A percentile compares a stretch with the other conserved stretches of the same genome.
These are phyloP conservation scores for Simalia tracyae DNA, from an alignment of 2,797 vertebrate genomes.

Conservation along the genomic window DNA sequence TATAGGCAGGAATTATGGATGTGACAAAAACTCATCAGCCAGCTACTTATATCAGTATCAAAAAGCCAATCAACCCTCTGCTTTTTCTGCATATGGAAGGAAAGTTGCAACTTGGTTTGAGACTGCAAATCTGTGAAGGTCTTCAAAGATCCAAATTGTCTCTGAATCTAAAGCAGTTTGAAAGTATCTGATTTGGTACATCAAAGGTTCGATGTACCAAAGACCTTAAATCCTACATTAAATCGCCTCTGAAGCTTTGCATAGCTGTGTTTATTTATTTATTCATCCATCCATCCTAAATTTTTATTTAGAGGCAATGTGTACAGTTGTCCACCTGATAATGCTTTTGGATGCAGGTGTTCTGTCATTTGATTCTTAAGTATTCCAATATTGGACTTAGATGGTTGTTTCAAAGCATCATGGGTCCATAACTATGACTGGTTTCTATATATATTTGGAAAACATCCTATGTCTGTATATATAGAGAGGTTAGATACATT, in stretches of 20 bases:
- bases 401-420: neutral
- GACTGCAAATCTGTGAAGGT: neutral
- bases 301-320: neutral
- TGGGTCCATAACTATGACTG: neutral
- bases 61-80: neutral
- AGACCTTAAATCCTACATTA: neutral
- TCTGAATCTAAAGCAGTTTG: neutral
- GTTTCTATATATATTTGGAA: neutral
- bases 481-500: neutral
- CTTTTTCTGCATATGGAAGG: neutral
- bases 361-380: neutral
- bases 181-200: neutral
- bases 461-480: neutral
- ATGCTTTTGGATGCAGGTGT: neutral
- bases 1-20: neutral
- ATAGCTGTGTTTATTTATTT: neutral
- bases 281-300: neutral
- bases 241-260: neutral
- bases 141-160: neutral
- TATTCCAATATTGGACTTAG: neutral
- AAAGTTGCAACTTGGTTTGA: neutral
- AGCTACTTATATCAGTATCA: neutral
- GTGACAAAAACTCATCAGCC: neutral
- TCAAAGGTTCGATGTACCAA: neutral
- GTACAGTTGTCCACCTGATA: neutral